Evolutionary conservation across 2,797 vertebrate genomes (phyloP).

Genomic region (Diplodus puntazzo): DNA sequence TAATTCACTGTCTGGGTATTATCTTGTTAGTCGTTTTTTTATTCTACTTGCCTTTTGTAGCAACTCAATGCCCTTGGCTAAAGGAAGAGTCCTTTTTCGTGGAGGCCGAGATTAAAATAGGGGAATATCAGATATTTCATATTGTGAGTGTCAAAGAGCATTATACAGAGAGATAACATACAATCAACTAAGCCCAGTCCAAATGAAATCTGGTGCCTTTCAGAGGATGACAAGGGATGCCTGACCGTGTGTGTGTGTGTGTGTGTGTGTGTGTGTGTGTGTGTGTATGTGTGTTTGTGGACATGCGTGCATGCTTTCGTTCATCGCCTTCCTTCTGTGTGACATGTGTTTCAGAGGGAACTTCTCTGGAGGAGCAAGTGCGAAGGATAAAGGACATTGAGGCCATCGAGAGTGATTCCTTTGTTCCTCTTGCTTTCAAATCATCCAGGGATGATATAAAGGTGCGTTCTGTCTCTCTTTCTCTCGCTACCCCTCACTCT

Average conservation of each 20-base stretch:
- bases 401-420: conserved; percentile 97
- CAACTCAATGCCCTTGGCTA: conserved; percentile 72
- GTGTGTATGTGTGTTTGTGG: conserved; percentile 1
- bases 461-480: conserved; percentile 86
- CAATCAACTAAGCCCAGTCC: conserved; percentile 55
- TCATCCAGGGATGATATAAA: conserved; percentile 94
- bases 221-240: conserved; percentile 57
- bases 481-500: conserved; percentile 72
- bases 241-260: conserved; percentile 36
- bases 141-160: conserved; percentile 70
- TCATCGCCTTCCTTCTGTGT: conserved; percentile 61
- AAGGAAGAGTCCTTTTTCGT: conserved; percentile 56
- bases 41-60: conserved; percentile 61
- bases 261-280: conserved; percentile 26
- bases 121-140: conserved; percentile 72
- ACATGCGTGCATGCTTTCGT: conserved; percentile 63
- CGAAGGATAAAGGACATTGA: conserved; percentile 97
- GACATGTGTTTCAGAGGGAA: conserved; percentile 88
- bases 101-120: conserved; percentile 76
- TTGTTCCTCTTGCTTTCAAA: conserved; percentile 96
- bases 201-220: conserved; percentile 70
- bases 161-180: conserved; percentile 65
- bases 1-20: conserved; percentile 82
- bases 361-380: conserved; percentile 94
- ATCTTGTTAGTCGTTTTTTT: conserved; percentile 74